Evolutionary conservation across 1,140 invertebrate genomes (phyloP), one percentile per base, ranked within the genome.

Genomic region (Hyles euphorbiae): DNA sequence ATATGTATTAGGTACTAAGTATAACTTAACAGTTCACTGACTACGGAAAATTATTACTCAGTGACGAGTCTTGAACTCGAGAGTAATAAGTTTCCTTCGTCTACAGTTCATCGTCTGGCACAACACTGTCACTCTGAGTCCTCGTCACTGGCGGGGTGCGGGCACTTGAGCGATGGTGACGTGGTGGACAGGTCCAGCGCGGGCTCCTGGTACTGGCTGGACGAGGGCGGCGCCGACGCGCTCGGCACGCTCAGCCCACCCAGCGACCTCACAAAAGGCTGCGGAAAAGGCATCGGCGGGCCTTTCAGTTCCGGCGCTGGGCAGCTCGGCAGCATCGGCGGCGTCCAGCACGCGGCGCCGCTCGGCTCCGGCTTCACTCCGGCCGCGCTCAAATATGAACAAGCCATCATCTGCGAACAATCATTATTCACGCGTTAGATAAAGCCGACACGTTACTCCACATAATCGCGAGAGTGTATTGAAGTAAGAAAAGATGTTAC

Each of bases 341-440:
- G 77, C 7, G 75, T 76, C 85, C 85, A 85, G 51, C 78, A 83
- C 2, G 73, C 70, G 2, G 80, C 74, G 32, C 65, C 60, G 5
- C 74, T 47, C 10, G 65, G 55, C 56, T 78, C 75, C 6, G 75
- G 59, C 45, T 79, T 78, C 56, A 73, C 59, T 12, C 68, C 74
- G 49, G 72, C 62, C 48, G 85, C 72, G 60, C 76, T 85, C 50
- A 87, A 65, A 62, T 84, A 88, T 55, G 85, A 87, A 73, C 85
- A 88, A 63, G 85, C 81, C 85, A 88, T 88, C 85, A 88, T 85
- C 85, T 88, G 83, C 49, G 32, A 78, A 83, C 69, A 79, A 77
- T 58, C 49, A 40, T 40, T 5, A 40, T 40, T 40, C 36, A 40
- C 36, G 4, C 36, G 36, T 40, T 40, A 40, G 36, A 40, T 40